Evolutionary conservation across 2,113 vertebrate genomes (phyloP), one percentile per base, ranked within the genome.

Genomic region (Actenoides hombroni): DNA sequence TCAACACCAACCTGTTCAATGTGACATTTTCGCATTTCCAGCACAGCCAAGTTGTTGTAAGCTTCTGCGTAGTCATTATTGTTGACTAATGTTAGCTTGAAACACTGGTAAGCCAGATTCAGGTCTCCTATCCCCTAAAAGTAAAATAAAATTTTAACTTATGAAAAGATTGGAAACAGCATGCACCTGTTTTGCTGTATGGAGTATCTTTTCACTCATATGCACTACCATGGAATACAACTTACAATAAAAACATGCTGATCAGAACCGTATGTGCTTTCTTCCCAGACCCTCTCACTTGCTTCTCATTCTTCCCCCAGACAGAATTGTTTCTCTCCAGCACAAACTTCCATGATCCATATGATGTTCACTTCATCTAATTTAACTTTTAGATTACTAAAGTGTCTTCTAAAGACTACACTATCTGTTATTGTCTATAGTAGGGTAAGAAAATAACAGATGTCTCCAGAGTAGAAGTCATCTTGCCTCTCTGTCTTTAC

Each of bases 21-120:
- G 15, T 97, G 99, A 76, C 99, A 99, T 98, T 98, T 99, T 24
- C 97, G 97, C 97, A 99, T 98, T 97, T 99, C 99, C 97, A 99
- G 97, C 76, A 99, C 99, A 4, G 99, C 99, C 94, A 99, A 95
- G 96, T 99, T 99, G 97, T 99, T 99, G 95, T 99, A 99, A 69
- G 99, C 99, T 94, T 99, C 99, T 0, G 99, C 99, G 1, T 99
- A 98, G 91, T 98, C 86, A 5, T 99, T 99, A 91, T 99, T 99
- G 97, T 98, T 99, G 91, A 98, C 98, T 95, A 99, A 97, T 1
- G 99, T 97, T 69, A 99, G 98, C 97, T 98, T 98, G 97, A 99
- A 99, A 97, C 99, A 99, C 96, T 99, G 99, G 87, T 99, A 98
- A 79, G 99, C 99, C 97, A 99, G 95, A 54, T 96, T 98, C 81